Percentiles rank a stretch among this genome's conserved stretches.
Conservation (phyloP, 2,113 vertebrate genomes). For the Melanocharis versteri region DNA sequence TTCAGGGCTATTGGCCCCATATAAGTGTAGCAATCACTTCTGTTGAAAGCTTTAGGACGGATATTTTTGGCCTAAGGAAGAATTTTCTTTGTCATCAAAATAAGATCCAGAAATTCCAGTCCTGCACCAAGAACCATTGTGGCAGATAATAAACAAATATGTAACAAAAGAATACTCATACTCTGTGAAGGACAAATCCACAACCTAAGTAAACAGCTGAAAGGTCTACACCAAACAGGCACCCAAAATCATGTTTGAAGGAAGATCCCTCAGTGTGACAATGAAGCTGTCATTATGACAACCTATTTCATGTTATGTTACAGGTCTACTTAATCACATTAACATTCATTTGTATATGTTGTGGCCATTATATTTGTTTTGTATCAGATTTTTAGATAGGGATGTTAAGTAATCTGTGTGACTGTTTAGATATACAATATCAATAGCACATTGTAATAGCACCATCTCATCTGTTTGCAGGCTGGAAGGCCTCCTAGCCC, state of each 20-base stretch:
- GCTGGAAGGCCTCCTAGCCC: neutral
- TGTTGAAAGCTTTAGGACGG: neutral
- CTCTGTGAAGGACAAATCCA: neutral
- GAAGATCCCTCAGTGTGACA: neutral
- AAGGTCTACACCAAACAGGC: neutral
- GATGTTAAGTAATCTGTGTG: neutral
- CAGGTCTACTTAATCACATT: neutral
- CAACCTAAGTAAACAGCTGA: neutral
- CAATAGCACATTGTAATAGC: neutral
- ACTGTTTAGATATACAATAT: neutral
- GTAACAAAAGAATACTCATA: neutral
- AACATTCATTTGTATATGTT: neutral
- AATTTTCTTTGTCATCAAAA: neutral
- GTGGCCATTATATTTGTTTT: neutral
- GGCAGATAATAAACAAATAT: neutral
- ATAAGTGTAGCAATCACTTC: neutral
- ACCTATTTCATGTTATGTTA: neutral
- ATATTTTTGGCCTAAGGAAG: neutral
- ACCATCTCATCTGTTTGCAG: neutral
- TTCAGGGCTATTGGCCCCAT: neutral
- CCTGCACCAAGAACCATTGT: neutral
- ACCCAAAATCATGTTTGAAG: rapidly evolving
- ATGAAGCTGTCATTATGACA: neutral
- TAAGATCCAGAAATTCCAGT: neutral
- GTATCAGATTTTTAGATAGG: neutral